phyloP scores from a whole-genome alignment of 2,888 invertebrate species.

The Alcis repandata region DNA sequence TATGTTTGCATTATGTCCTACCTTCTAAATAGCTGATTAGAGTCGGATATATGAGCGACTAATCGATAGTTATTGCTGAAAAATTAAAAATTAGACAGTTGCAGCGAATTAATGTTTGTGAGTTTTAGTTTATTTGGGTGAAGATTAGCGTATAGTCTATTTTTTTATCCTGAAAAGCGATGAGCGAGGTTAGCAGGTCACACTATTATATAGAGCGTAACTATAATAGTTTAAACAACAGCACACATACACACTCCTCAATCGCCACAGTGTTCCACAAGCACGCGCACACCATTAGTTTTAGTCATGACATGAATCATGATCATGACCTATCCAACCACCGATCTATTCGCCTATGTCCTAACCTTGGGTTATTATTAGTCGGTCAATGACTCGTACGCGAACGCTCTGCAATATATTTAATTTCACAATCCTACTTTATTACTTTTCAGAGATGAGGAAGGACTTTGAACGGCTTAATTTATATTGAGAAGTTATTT shows the following conservation, averaged over 20 bases:
- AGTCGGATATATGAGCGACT: no score
- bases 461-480: constrained; percentile 3
- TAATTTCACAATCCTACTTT: constrained; percentile 5
- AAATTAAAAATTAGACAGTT: no score
- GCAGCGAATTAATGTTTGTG: no score
- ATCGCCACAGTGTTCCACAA: not conserved
- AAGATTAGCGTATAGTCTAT: no score
- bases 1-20: no score
- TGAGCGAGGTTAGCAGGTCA: no score
- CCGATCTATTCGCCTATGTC: constrained; percentile 31
- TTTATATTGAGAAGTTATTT: not conserved
- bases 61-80: no score
- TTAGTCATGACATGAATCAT: constrained; percentile 19
- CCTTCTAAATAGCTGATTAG: no score
- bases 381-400: constrained; percentile 26
- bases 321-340: constrained; percentile 38
- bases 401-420: constrained; percentile 3
- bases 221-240: no score
- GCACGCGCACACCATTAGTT: not conserved
- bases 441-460: not conserved
- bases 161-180: no score
- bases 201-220: no score
- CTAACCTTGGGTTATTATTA: constrained; percentile 28
- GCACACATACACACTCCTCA: not conserved
- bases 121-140: no score